Percentiles rank a stretch among this genome's conserved stretches.
Evolutionary conservation across 2,888 invertebrate genomes (phyloP).

Genomic region (Eupithecia centaureata): DNA sequence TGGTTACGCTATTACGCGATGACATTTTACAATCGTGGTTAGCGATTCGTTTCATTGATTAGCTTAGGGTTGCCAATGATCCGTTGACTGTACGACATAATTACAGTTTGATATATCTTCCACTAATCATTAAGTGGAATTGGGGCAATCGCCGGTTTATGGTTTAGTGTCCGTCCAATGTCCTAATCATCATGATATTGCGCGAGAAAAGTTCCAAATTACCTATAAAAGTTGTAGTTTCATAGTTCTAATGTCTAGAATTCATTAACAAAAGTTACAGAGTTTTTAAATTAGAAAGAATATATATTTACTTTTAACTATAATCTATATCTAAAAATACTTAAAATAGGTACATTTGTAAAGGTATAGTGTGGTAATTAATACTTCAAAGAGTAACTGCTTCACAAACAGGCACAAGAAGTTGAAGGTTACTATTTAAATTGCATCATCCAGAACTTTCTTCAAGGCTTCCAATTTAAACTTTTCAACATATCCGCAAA

Average conservation of each 20-base stretch:
- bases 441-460: slow-evolving; percentile 5
- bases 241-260: too few species aligned
- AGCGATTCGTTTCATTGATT: slow-evolving; percentile 20
- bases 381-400: slow-evolving; percentile 1
- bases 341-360: too few species aligned
- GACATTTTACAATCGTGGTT: slow-evolving; percentile 31
- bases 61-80: slow-evolving; percentile 10
- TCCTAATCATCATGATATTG: not conserved
- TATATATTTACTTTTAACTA: too few species aligned
- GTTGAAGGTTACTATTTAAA: not conserved
- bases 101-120: not conserved
- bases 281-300: too few species aligned
- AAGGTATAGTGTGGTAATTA: not conserved
- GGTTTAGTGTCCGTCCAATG: not conserved
- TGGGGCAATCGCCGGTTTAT: not conserved
- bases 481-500: slow-evolving; percentile 18
- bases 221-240: too few species aligned
- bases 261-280: too few species aligned
- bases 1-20: slow-evolving; percentile 23
- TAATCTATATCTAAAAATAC: too few species aligned
- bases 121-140: not conserved
- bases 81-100: not conserved
- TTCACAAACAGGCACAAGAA: not conserved
- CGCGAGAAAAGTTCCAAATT: not conserved
- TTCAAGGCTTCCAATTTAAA: slow-evolving; percentile 17